These are phyloP conservation scores for Uropetala carovei DNA, from an alignment of 2,888 invertebrate species.

Conservation along the genomic window DNA sequence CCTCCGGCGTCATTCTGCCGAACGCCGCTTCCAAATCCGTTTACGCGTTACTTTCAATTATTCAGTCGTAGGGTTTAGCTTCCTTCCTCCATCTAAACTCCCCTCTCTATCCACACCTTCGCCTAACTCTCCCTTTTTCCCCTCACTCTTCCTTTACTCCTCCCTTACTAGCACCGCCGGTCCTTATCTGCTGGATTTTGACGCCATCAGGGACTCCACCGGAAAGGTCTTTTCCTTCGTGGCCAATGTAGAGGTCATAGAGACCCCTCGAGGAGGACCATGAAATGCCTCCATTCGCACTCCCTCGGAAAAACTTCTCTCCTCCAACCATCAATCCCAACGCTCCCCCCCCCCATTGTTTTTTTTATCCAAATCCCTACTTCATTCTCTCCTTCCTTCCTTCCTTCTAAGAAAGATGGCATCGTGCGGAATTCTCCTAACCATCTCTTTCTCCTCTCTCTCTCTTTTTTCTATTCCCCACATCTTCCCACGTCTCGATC, in stretches of 20 bases:
- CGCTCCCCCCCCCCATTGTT: neutral
- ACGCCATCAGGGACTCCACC: neutral
- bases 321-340: neutral
- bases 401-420: neutral
- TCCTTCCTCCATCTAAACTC: neutral
- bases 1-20: slow-evolving; percentile 13
- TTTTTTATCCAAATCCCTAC: slow-evolving; percentile 3
- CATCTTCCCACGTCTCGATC: neutral
- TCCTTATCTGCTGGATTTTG: neutral
- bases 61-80: neutral
- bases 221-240: neutral
- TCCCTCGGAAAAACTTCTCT: too few species aligned
- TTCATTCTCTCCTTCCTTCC: neutral
- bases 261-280: neutral
- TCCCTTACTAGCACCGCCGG: neutral
- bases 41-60: slow-evolving; percentile 58
- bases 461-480: neutral
- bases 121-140: neutral
- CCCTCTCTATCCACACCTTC: neutral
- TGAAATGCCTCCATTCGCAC: neutral
- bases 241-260: neutral
- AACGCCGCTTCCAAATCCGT: slow-evolving; percentile 14
- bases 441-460: neutral
- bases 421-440: neutral
- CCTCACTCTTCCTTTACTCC: neutral